Base-by-base conservation (phyloP, 2,113 vertebrate species). In the Phyllostomus discolor region DNA sequence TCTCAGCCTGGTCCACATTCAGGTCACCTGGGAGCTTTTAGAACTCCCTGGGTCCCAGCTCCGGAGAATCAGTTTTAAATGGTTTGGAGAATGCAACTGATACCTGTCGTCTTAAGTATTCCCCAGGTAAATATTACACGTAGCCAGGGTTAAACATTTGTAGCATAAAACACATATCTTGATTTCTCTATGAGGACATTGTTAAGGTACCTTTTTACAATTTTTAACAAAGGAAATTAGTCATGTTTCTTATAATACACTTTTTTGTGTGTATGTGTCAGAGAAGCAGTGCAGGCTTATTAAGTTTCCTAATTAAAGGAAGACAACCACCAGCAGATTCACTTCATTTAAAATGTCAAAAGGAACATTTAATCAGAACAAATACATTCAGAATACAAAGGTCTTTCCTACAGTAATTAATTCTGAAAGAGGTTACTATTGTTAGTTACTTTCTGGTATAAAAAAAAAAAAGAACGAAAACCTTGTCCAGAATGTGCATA, bases 301-400 rank as follows among this genome's bases (percentile, higher is more conserved):
- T 94, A 79, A 86, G 8, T 64, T 85, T 78, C 50, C 35, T 80
- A 64, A 67, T 93, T 89, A 93, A 95, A 82, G 48, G 35, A 88
- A 89, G 59, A 78, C 3, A 70, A 2, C 38, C 2, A 69, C 50
- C 35, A 67, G 59, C 41, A 83, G 57, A 5, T 85, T 80, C 48
- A 52, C 84, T 90, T 86, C 17, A 50, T 64, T 48, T 35, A 50
- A 26, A 94, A 50, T 17, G 35, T 83, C 11, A 43, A 81, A 93
- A 48, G 83, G 11, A 95, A 31, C 52, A 90, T 88, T 90, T 81
- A 14, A 81, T 62, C 46, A 70, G 19, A 88, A 75, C 15, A 66
- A 43, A 81, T 35, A 48, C 8, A 33, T 11, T 84, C 59, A 81
- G n/a, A 75, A 54, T 41, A 62, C 66, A 86, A 70, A 94, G 24